These are phyloP conservation scores for Peucedramus taeniatus DNA, from an alignment of 2,113 vertebrate species.

Conservation along the genomic window DNA sequence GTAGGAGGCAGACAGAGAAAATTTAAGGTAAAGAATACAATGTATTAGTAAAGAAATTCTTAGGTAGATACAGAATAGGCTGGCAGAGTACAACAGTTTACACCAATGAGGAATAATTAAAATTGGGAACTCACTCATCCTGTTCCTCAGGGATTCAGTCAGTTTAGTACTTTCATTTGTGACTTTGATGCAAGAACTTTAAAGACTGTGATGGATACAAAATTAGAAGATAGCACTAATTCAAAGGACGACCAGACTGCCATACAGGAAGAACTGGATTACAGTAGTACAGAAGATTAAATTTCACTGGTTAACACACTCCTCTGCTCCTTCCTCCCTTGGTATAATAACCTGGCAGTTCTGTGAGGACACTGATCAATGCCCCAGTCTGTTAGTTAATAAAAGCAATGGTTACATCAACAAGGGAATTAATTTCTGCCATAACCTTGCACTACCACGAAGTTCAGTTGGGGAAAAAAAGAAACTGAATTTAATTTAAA, in stretches of 20 bases:
- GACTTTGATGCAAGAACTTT: constrained; percentile 32
- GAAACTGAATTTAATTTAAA: not conserved
- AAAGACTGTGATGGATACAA: constrained; percentile 1
- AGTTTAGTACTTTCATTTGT: constrained; percentile 18
- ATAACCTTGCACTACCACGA: not conserved
- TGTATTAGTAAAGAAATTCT: not conserved
- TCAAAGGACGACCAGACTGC: not conserved
- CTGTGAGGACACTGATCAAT: not conserved
- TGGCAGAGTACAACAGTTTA: not conserved
- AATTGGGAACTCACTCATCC: not conserved
- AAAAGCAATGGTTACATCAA: not conserved
- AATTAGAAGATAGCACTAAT: constrained; percentile 18
- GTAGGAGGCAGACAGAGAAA: not conserved
- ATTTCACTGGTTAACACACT: not conserved
- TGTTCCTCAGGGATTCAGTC: constrained; percentile 3
- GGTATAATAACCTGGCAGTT: not conserved
- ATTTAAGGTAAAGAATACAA: not conserved
- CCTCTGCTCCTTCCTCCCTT: not conserved
- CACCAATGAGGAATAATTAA: not conserved
- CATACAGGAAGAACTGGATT: constrained; percentile 35
- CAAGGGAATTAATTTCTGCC: not conserved
- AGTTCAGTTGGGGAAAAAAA: not conserved
- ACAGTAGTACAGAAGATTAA: not conserved
- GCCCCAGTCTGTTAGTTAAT: not conserved
- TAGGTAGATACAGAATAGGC: not conserved